A percentile compares a stretch with the other conserved stretches of the same genome.
Evolutionary conservation across 2,113 vertebrate species (phyloP).

Genomic region (Caloenas nicobarica): DNA sequence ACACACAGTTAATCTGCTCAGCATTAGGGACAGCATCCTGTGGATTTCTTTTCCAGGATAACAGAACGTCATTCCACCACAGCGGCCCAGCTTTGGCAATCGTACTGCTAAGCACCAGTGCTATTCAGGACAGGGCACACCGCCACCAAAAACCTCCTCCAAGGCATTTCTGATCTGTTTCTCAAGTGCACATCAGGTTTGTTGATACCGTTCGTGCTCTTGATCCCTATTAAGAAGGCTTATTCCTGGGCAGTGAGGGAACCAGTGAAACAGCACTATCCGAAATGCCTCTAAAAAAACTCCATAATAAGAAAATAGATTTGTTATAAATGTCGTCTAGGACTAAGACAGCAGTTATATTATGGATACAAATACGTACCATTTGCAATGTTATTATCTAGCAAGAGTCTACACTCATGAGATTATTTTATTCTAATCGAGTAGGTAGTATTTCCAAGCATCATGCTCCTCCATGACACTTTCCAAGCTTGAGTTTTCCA

Average conservation of each 20-base stretch:
- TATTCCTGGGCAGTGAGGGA: not conserved
- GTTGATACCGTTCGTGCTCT: not conserved
- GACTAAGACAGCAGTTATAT: not conserved
- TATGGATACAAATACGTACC: not conserved
- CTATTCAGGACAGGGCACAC: not conserved
- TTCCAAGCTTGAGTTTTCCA: not conserved
- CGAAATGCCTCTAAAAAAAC: not conserved
- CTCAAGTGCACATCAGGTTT: not conserved
- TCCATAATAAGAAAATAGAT: fast-evolving
- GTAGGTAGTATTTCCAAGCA: not conserved
- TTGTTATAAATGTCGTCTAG: not conserved
- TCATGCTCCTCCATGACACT: fast-evolving
- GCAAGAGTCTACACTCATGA: not conserved
- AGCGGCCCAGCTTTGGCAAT: not conserved
- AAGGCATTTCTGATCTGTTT: not conserved
- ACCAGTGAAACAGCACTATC: not conserved
- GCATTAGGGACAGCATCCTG: not conserved
- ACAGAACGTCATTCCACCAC: not conserved
- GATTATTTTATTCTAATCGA: not conserved
- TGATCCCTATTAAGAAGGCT: not conserved
- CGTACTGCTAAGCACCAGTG: not conserved
- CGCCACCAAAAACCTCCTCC: not conserved
- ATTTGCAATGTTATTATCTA: not conserved
- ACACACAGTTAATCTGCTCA: constrained; percentile 31
- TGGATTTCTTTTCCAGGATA: constrained; percentile 3